Evolutionary conservation across 2,797 vertebrate genomes (phyloP).

Genomic region (Cryptoprocta ferox): DNA sequence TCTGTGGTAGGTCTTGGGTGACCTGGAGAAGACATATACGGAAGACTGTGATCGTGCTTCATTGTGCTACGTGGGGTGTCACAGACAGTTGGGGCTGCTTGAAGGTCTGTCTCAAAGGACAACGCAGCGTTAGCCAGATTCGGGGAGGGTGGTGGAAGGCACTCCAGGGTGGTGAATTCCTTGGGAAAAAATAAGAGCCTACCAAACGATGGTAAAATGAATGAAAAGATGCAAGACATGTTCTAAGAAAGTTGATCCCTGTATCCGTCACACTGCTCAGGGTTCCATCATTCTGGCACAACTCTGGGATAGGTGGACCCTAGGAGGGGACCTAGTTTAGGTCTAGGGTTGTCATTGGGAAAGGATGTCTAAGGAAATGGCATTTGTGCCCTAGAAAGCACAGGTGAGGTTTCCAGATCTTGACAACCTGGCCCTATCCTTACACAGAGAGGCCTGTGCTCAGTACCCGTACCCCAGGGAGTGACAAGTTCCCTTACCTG

Average conservation of each 20-base stretch:
- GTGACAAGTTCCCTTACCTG: not conserved
- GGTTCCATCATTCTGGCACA: not conserved
- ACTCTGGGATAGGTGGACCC: not conserved
- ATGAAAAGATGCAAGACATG: not conserved
- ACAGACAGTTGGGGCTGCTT: not conserved
- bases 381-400: not conserved
- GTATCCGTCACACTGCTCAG: no score
- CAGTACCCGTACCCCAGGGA: not conserved
- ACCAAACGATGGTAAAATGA: not conserved
- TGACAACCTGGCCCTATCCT: not conserved
- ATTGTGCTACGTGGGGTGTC: not conserved
- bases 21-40: accelerated
- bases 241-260: not conserved
- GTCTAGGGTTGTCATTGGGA: not conserved
- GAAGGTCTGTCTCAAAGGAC: not conserved
- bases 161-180: accelerated
- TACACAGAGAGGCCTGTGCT: not conserved
- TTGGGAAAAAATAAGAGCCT: not conserved
- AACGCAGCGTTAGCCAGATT: not conserved
- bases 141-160: not conserved
- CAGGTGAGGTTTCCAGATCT: not conserved
- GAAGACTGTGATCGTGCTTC: not conserved
- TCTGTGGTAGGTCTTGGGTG: not conserved
- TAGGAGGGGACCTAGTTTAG: not conserved
- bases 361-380: not conserved